Evolutionary conservation across 2,113 vertebrate genomes (phyloP).

Genomic region (Dromaius novaehollandiae): DNA sequence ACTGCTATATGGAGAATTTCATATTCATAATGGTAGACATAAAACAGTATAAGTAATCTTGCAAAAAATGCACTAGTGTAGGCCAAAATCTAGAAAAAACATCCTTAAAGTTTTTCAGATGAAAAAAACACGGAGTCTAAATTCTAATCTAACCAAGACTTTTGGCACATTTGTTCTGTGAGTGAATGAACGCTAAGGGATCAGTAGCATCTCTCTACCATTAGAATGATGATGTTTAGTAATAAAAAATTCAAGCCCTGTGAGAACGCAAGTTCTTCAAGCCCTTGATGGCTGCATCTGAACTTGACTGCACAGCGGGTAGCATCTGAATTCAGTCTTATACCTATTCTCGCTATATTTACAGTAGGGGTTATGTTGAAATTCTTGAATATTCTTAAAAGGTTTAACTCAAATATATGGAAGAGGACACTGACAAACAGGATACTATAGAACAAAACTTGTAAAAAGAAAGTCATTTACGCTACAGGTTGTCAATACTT

Average conservation of each 20-base stretch:
- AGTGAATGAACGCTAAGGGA: neutral
- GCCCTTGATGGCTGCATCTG: neutral
- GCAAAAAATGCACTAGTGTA: neutral
- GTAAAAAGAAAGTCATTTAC: neutral
- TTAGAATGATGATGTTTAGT: neutral
- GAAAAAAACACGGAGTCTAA: neutral
- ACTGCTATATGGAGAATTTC: neutral
- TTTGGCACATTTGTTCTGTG: neutral
- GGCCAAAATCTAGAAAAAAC: neutral
- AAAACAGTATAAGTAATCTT: neutral
- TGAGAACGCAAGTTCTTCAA: neutral
- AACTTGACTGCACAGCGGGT: neutral
- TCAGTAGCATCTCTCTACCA: neutral
- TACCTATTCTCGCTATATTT: neutral
- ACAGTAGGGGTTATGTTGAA: neutral
- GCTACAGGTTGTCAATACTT: neutral
- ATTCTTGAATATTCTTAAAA: neutral
- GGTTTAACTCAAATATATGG: neutral
- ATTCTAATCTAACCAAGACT: neutral
- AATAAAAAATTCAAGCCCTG: neutral
- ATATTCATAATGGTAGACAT: neutral
- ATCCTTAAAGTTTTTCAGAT: neutral
- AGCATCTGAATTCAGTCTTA: neutral
- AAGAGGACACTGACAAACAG: neutral
- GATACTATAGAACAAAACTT: neutral